Percentiles rank a stretch among this genome's conserved stretches.
These are phyloP conservation scores for Alectura lathami DNA, from an alignment of 2,113 vertebrate genomes.

Conservation along the genomic window DNA sequence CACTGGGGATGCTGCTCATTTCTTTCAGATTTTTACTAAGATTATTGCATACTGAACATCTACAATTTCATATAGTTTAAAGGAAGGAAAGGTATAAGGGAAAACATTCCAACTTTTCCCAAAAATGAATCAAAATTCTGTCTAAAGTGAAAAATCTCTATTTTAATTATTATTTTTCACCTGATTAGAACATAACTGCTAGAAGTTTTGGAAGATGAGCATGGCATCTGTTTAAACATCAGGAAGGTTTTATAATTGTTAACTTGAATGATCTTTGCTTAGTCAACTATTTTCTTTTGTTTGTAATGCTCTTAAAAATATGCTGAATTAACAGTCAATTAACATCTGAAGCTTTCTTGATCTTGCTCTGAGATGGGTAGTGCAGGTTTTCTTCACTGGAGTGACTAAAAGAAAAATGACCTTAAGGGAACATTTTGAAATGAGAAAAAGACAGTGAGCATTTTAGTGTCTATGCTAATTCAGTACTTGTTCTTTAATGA, in stretches of 20 bases:
- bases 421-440: neutral
- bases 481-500: neutral
- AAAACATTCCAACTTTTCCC: neutral
- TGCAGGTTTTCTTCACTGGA: neutral
- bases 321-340: neutral
- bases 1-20: neutral
- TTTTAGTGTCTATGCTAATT: neutral
- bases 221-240: neutral
- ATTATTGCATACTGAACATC: neutral
- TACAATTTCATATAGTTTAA: neutral
- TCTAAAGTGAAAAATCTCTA: neutral
- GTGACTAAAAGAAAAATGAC: neutral
- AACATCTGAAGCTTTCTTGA: neutral
- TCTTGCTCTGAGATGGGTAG: neutral
- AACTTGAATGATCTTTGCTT: neutral
- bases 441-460: neutral
- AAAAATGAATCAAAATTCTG: neutral
- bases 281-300: neutral
- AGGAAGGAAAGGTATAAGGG: neutral
- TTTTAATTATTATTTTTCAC: neutral
- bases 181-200: neutral
- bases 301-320: neutral
- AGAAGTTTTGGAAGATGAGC: neutral
- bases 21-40: neutral
- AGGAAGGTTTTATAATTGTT: neutral